Evolutionary conservation across 2,797 vertebrate genomes (phyloP), one percentile per base, ranked within the genome.

Genomic region (Apodemus agrarius): DNA sequence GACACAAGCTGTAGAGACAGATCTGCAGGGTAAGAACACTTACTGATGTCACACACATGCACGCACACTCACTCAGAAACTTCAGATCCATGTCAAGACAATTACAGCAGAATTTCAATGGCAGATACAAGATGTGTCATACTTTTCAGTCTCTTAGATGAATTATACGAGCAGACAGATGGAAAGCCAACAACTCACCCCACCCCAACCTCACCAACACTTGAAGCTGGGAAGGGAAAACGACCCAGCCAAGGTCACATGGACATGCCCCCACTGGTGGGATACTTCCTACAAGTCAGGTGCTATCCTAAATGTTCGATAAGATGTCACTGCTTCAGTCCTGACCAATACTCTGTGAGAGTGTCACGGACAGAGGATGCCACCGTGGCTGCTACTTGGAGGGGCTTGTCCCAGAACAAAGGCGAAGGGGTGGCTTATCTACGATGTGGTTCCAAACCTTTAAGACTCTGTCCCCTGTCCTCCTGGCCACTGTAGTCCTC

Each of bases 361-460:
- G 89, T 4, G 19, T 19, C 67, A 16, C 10, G 29, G 17, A 16
- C 46, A 69, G 26, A 19, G 5, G 49, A 84, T 57, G 29, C 9
- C 52, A 1, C 31, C 0, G 0, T 78, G 76, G 40, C 54, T 12
- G 67, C 14, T 19, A 9, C 29, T 40, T 2, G 0, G 46, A 78
- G 34, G 2, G 4, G 34, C 14, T 37, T 4, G 8, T 76, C 40
- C 63, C 63, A n/a, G 54, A 24, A 61, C 69, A 34, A 54, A 69
- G 85, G 67, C 24, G 0, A 3, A 17, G 57, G 76, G 0, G 1
- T 13, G 17, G 24, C 4, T 61, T 5, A 40, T 49, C 80, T 67
- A n/a, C 61, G 12, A 29, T 14, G 37, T 54, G 19, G 31, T 52
- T 24, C 59, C 13, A 67, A 19, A 72, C 3, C 24, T 21, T 0